A percentile compares a stretch with the other conserved stretches of the same genome.
phyloP scores from a whole-genome alignment of 1,140 invertebrate species.

The Cherax quadricarinatus region DNA sequence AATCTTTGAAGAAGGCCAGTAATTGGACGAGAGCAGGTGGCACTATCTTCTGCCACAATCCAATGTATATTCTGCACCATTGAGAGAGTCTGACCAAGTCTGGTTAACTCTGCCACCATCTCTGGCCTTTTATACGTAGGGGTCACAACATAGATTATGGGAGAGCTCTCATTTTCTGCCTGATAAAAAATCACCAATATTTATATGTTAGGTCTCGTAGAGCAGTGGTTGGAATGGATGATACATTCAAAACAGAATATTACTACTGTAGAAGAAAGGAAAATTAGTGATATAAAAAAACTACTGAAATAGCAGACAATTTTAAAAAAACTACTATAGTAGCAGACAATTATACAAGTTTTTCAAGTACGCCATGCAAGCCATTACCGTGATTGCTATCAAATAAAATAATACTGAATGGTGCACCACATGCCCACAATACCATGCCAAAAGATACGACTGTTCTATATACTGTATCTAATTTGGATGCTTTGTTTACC shows the following conservation, averaged over 20 bases:
- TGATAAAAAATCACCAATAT: neutral
- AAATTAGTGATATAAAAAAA: too few relatives aligned
- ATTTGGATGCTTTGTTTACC: too few relatives aligned
- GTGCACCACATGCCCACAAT: too few relatives aligned
- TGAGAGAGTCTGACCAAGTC: conserved; percentile 80
- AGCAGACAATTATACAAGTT: too few relatives aligned
- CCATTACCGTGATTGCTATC: too few relatives aligned
- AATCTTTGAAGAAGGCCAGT: conserved; percentile 79
- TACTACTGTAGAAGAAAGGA: too few relatives aligned
- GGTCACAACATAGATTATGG: conserved; percentile 84
- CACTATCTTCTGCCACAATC: conserved; percentile 81
- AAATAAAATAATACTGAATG: too few relatives aligned
- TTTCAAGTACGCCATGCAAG: too few relatives aligned
- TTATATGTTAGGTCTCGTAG: neutral
- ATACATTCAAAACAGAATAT: neutral
- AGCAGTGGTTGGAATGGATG: neutral
- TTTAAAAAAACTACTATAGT: too few relatives aligned
- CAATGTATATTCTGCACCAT: conserved; percentile 80
- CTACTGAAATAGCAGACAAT: too few relatives aligned
- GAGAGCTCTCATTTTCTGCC: conserved; percentile 36
- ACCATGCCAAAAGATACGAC: too few relatives aligned
- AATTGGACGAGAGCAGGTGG: conserved; percentile 78
- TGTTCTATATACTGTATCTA: too few relatives aligned
- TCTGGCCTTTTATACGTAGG: conserved; percentile 82
- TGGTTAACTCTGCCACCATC: conserved; percentile 81